Evolutionary conservation across 2,113 vertebrate species (phyloP).

Genomic region (Lophochroa leadbeateri): DNA sequence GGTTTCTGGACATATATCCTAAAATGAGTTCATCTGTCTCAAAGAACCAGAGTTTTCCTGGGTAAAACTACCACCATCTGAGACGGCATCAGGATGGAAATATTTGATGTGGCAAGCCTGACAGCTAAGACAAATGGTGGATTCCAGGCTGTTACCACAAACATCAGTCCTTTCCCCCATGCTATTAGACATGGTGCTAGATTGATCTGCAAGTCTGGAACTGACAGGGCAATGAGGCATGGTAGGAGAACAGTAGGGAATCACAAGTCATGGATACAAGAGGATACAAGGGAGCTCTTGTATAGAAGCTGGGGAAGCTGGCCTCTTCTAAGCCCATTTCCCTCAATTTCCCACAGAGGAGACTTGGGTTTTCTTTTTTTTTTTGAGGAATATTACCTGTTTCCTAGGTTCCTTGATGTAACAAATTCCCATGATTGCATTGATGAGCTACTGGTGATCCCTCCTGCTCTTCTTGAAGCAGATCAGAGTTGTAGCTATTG

Average conservation of each 20-base stretch:
- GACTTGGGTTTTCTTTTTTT: neutral
- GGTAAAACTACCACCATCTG: neutral
- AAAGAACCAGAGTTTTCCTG: neutral
- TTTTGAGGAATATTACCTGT: neutral
- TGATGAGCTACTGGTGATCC: neutral
- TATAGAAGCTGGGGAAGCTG: neutral
- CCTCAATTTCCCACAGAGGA: neutral
- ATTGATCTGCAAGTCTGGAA: neutral
- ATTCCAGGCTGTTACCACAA: neutral
- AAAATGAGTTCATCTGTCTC: neutral
- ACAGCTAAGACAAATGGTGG: neutral
- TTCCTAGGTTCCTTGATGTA: neutral
- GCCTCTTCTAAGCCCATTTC: neutral
- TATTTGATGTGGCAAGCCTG: neutral
- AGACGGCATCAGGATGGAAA: neutral
- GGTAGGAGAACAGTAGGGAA: neutral
- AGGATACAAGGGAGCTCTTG: neutral
- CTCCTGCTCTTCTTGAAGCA: neutral
- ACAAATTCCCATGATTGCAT: neutral
- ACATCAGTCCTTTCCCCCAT: neutral
- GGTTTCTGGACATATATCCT: neutral
- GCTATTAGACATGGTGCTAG: neutral
- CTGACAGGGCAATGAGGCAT: neutral
- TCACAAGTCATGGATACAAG: neutral
- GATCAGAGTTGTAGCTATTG: neutral